Evolutionary conservation across 2,888 invertebrate genomes (phyloP).

Genomic region (Cybosia mesomella): DNA sequence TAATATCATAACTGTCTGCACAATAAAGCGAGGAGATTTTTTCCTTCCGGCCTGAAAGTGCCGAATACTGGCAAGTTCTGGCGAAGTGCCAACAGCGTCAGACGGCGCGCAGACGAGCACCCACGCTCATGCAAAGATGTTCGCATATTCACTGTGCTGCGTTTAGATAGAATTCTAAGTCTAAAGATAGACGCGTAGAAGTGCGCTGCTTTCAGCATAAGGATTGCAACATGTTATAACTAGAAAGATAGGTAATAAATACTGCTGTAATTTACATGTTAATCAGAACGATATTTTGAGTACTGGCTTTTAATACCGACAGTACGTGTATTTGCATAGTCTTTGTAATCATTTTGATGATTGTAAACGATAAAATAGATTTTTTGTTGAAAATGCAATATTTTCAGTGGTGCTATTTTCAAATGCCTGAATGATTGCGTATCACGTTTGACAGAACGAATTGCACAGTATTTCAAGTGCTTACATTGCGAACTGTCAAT

Average conservation of each 20-base stretch:
- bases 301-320: background rate
- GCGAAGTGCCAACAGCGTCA: slow-evolving; percentile 43
- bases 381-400: no score
- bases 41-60: slow-evolving; percentile 42
- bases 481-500: background rate
- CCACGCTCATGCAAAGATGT: slow-evolving; percentile 25
- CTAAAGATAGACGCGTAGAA: background rate
- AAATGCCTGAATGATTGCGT: background rate
- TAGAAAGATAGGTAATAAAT: background rate
- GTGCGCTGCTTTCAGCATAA: background rate
- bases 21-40: slow-evolving; percentile 44
- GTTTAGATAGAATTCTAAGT: slow-evolving; percentile 18
- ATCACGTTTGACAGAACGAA: background rate
- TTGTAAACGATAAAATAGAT: no score
- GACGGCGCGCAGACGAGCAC: slow-evolving; percentile 50
- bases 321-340: background rate
- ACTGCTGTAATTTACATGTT: background rate
- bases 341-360: no score
- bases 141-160: slow-evolving; percentile 32
- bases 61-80: slow-evolving; percentile 23
- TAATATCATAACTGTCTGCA: slow-evolving; percentile 42
- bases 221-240: background rate
- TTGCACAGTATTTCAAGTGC: background rate
- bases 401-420: background rate
- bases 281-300: background rate